A percentile compares a stretch with the other conserved stretches of the same genome.
phyloP scores from a whole-genome alignment of 2,113 vertebrate genomes.

The Oncorhynchus masou region DNA sequence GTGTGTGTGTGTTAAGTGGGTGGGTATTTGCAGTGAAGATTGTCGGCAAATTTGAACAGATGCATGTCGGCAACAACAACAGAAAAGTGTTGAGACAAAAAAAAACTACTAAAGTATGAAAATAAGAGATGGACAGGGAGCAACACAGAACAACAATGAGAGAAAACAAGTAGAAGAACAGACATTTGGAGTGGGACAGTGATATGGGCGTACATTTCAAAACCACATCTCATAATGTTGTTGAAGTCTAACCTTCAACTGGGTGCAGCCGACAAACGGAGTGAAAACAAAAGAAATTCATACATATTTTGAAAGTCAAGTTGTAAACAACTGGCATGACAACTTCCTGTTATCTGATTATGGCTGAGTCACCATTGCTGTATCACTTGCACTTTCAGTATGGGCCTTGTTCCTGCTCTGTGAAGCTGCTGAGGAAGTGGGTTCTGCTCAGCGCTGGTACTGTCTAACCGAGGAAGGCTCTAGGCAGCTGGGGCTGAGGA shows the following conservation, averaged over 20 bases:
- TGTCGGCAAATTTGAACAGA: conserved; percentile 43
- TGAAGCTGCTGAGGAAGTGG: neutral
- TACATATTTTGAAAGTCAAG: too few relatives aligned
- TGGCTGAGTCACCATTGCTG: conserved; percentile 11
- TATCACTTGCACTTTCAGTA: neutral
- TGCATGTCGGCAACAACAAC: conserved; percentile 40
- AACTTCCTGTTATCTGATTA: too few relatives aligned
- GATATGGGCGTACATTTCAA: too few relatives aligned
- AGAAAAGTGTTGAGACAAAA: conserved; percentile 35
- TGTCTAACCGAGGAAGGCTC: conserved; percentile 63
- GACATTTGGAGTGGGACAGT: too few relatives aligned
- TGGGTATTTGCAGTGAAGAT: conserved; percentile 13
- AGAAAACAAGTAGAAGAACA: conserved; percentile 17
- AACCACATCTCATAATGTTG: too few relatives aligned
- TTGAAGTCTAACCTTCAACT: too few relatives aligned
- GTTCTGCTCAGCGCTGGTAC: conserved; percentile 50
- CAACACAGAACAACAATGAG: neutral
- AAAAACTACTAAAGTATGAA: conserved; percentile 24
- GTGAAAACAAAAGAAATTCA: too few relatives aligned
- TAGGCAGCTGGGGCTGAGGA: conserved; percentile 14
- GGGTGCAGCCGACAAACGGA: too few relatives aligned
- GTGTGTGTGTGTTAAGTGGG: conserved; percentile 9
- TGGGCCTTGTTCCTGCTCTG: conserved; percentile 23
- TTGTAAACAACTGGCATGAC: too few relatives aligned
- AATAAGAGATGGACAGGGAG: conserved; percentile 21